These are phyloP conservation scores for Mohoua ochrocephala DNA, from an alignment of 2,113 vertebrate genomes.

Conservation along the genomic window DNA sequence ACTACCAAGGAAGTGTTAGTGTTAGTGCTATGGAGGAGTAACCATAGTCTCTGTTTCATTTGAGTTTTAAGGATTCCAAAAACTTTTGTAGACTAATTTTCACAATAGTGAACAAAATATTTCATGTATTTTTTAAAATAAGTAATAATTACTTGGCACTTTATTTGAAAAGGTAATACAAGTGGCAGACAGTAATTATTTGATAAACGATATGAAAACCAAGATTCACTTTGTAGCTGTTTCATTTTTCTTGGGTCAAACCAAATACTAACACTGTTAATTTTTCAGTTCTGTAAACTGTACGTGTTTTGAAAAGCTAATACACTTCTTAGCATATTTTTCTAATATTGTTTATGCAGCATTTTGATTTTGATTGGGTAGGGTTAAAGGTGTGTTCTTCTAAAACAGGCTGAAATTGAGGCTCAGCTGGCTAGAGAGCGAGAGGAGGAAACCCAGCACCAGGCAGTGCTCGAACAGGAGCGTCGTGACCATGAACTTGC, in stretches of 20 bases:
- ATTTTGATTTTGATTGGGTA: background rate
- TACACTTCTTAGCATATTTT: background rate
- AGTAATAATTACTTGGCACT: background rate
- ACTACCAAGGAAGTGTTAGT: background rate
- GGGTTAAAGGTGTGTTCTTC: background rate
- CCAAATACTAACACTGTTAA: background rate
- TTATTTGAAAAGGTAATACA: background rate
- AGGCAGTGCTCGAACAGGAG: conserved; percentile 89
- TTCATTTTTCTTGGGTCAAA: background rate
- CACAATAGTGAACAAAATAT: background rate
- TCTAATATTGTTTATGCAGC: background rate
- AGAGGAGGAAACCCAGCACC: conserved; percentile 83
- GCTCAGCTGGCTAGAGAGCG: conserved; percentile 82
- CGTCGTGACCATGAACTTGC: conserved; percentile 91
- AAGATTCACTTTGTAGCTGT: background rate
- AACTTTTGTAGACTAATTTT: background rate
- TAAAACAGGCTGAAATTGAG: conserved; percentile 86
- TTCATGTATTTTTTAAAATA: background rate
- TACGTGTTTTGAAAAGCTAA: background rate
- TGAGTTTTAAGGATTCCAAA: background rate
- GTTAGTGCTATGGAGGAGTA: background rate
- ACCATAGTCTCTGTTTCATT: background rate
- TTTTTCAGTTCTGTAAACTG: background rate
- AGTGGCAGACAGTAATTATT: background rate
- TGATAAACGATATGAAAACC: background rate